Conservation (phyloP, 2,797 vertebrate genomes). For the Chelon auratus region DNA sequence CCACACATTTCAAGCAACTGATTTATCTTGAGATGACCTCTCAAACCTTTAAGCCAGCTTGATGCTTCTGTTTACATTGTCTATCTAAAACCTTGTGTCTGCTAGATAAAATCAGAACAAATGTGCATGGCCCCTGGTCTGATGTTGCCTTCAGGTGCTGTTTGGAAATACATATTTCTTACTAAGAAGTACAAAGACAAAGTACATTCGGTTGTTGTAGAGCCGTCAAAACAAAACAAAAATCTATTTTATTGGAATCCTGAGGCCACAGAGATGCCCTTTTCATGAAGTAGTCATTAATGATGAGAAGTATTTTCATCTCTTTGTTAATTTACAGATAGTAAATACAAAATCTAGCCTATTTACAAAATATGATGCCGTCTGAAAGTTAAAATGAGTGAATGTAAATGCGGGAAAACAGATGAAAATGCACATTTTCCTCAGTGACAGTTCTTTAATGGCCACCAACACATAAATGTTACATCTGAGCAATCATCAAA, state of each 20-base stretch:
- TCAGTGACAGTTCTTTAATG: neutral
- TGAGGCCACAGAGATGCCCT: neutral
- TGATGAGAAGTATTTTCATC: neutral
- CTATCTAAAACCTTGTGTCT: neutral
- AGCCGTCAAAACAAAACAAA: neutral
- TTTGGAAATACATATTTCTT: neutral
- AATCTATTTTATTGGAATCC: neutral
- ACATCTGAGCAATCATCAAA: neutral
- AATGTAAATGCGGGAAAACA: neutral
- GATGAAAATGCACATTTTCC: neutral
- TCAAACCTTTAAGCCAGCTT: slow-evolving; percentile 2
- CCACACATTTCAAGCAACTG: neutral
- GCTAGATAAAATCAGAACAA: neutral
- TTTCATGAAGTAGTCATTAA: neutral
- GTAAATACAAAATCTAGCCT: neutral
- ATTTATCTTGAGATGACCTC: neutral
- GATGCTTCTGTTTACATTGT: slow-evolving; percentile 2
- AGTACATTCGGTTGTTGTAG: neutral
- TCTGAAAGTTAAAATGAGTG: no score
- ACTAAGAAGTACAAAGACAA: neutral
- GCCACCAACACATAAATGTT: neutral
- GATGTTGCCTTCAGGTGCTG: slow-evolving; percentile 22
- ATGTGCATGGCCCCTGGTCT: neutral
- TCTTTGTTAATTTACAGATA: neutral
- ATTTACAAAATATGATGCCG: neutral